phyloP scores from a whole-genome alignment of 2,888 invertebrate species.

The Xestia xanthographa region DNA sequence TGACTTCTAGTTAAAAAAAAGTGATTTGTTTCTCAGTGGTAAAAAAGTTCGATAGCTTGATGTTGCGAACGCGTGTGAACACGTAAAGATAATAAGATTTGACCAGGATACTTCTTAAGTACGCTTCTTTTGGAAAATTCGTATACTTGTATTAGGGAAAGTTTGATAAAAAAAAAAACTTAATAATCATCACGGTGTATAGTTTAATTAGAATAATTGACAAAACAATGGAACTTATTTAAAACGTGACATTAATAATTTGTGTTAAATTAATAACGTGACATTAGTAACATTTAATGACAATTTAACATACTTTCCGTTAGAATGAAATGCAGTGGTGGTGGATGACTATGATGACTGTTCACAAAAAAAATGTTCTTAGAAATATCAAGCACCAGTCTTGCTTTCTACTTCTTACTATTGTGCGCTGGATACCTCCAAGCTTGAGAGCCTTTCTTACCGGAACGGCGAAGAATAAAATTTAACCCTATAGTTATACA shows the following conservation, averaged over 20 bases:
- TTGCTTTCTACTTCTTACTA: slow-evolving; percentile 39
- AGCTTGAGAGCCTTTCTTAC: slow-evolving; percentile 13
- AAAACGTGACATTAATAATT: too few species aligned
- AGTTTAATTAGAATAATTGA: background rate
- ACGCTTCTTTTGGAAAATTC: slow-evolving; percentile 7
- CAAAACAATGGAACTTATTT: background rate
- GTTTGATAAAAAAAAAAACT: background rate
- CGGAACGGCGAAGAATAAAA: background rate
- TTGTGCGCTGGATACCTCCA: slow-evolving; percentile 44
- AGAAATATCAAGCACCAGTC: slow-evolving; percentile 15
- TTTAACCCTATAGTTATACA: slow-evolving; percentile 20
- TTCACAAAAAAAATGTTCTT: slow-evolving; percentile 15
- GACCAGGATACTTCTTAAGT: too few species aligned
- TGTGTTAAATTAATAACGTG: too few species aligned
- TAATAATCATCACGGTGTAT: background rate
- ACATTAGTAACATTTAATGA: background rate
- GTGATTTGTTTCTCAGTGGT: too few species aligned
- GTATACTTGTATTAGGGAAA: too few species aligned
- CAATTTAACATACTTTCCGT: slow-evolving; percentile 38
- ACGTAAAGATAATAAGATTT: too few species aligned
- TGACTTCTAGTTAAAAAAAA: too few species aligned
- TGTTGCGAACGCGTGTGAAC: too few species aligned
- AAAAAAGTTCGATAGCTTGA: too few species aligned
- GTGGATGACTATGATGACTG: slow-evolving; percentile 26
- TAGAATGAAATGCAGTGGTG: slow-evolving; percentile 38